Percentiles rank a stretch among this genome's conserved stretches.
Evolutionary conservation across 2,797 vertebrate species (phyloP).

Genomic region (Alectoris magna): DNA sequence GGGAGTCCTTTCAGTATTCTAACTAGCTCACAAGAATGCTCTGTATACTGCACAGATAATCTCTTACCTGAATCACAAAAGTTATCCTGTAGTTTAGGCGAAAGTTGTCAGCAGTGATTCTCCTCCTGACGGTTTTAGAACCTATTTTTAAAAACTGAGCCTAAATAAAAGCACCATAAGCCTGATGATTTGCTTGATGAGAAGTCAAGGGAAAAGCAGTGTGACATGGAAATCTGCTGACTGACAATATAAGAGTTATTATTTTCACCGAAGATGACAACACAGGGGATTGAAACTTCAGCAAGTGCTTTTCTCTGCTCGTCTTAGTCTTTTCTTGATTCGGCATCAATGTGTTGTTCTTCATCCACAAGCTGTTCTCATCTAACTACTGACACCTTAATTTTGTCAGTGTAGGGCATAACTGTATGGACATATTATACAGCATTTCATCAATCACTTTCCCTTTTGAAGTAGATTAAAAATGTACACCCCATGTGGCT

Average conservation of each 20-base stretch:
- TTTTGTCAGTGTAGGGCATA: neutral
- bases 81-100: neutral
- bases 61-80: neutral
- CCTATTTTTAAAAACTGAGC: neutral
- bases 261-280: constrained; percentile 13
- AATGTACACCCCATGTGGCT: neutral
- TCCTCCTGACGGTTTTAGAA: neutral
- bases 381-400: constrained; percentile 6
- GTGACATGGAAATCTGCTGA: neutral
- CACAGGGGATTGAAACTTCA: neutral
- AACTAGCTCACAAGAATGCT: neutral
- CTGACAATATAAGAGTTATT: neutral
- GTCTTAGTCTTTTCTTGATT: neutral
- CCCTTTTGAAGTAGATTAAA: neutral
- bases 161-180: neutral
- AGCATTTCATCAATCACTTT: constrained; percentile 8
- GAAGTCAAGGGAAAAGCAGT: neutral
- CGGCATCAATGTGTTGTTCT: neutral
- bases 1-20: neutral
- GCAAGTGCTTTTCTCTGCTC: neutral
- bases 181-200: neutral
- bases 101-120: neutral
- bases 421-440: neutral
- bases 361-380: constrained; percentile 16
- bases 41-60: neutral